phyloP scores from a whole-genome alignment of 2,797 vertebrate species.

The Liparis tanakae region DNA sequence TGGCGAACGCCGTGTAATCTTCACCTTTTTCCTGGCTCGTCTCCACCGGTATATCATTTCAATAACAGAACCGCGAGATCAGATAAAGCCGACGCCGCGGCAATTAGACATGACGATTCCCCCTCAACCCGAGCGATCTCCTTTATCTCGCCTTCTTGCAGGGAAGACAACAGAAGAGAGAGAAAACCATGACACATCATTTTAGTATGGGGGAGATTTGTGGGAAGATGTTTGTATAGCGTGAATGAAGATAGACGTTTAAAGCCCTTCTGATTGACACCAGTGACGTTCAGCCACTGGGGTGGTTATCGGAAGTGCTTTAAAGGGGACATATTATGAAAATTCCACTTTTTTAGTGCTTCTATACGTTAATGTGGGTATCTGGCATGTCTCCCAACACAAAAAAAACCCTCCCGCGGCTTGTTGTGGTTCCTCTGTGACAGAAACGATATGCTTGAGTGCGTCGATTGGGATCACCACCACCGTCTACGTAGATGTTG shows the following conservation, averaged over 20 bases:
- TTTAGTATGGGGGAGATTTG: background rate
- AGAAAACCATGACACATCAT: slow-evolving; percentile 21
- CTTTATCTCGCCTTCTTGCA: slow-evolving; percentile 37
- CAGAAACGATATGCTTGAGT: too few species aligned
- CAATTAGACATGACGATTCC: slow-evolving; percentile 64
- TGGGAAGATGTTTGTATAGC: background rate
- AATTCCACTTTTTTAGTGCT: too few species aligned
- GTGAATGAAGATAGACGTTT: background rate
- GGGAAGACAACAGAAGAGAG: slow-evolving; percentile 26
- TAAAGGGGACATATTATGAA: too few species aligned
- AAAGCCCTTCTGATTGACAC: background rate
- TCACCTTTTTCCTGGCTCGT: slow-evolving; percentile 70
- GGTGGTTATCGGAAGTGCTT: background rate
- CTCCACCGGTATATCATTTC: slow-evolving; percentile 74
- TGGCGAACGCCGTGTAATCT: slow-evolving; percentile 71
- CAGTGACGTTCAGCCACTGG: slow-evolving; percentile 9
- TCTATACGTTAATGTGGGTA: too few species aligned
- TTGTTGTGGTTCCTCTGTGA: too few species aligned
- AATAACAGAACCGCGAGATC: slow-evolving; percentile 66
- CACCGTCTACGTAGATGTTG: too few species aligned
- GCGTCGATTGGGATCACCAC: too few species aligned
- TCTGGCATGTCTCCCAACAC: too few species aligned
- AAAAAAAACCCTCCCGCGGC: too few species aligned
- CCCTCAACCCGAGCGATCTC: slow-evolving; percentile 41
- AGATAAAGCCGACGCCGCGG: slow-evolving; percentile 69